Evolutionary conservation across 2,113 vertebrate genomes (phyloP).

Genomic region (Miniopterus natalensis): DNA sequence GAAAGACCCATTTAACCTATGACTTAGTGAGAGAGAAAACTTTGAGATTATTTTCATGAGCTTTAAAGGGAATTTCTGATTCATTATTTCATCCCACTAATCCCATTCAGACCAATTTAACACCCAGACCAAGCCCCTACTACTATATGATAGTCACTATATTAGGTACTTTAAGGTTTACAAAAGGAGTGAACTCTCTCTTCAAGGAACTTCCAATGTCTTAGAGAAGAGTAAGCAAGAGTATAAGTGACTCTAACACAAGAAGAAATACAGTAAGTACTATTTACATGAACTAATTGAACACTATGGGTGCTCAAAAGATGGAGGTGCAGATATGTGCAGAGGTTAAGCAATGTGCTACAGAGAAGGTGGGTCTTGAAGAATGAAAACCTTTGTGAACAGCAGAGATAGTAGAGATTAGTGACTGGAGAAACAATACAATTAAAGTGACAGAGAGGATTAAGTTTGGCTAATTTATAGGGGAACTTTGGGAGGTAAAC

Average conservation of each 20-base stretch:
- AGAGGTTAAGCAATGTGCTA: constrained; percentile 6
- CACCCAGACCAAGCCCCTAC: background rate
- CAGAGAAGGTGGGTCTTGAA: background rate
- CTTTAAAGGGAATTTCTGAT: background rate
- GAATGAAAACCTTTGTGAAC: constrained; percentile 36
- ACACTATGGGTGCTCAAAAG: background rate
- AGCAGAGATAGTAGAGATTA: background rate
- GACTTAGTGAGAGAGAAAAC: background rate
- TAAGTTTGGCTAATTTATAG: background rate
- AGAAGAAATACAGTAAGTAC: background rate
- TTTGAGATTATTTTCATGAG: constrained; percentile 13
- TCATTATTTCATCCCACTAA: background rate
- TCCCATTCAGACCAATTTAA: background rate
- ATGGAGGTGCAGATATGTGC: background rate
- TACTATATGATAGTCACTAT: background rate
- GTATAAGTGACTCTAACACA: background rate
- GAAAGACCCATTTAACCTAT: constrained; percentile 6
- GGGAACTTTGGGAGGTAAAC: background rate
- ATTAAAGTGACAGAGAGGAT: background rate
- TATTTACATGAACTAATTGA: background rate
- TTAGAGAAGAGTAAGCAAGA: background rate
- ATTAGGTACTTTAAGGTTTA: background rate
- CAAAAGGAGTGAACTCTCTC: background rate
- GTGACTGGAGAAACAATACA: constrained; percentile 17
- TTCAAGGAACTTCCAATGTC: background rate